Evolutionary conservation across 2,113 vertebrate genomes (phyloP), one percentile per base, ranked within the genome.

Genomic region (Petroica traversi): DNA sequence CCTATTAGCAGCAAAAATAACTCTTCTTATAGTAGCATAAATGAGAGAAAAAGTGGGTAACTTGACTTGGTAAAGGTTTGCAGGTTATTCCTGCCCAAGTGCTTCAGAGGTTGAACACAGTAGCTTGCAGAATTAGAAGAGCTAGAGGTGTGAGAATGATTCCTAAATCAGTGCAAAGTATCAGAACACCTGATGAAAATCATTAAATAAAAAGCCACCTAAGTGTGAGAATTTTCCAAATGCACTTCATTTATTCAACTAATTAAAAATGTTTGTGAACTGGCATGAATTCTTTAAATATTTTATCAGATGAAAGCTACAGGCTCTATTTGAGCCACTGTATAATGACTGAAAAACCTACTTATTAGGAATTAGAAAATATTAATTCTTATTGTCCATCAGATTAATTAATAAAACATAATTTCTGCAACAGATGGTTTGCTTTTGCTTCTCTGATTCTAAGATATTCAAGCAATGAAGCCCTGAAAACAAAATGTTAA

Each of bases 301-400:
- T 95, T 96, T 96, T 83, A 81, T 94, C 89, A 82, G 81, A 58
- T 46, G 88, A 95, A 94, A 51, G 62, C 57, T 74, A 18, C 33
- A 48, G 62, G 48, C 46, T 88, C 45, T 82, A 88, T 76, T 77
- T 85, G 20, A 78, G 74, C 55, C 49, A 64, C 38, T 76, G 72
- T 34, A 78, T 96, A 95, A 97, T 95, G 88, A 91, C 83, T 78
- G 74, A 94, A 94, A 95, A 97, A 84, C 18, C 67, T 92, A 57
- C 46, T 92, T 58, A 31, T 24, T 87, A 41, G 55, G 87, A 95
- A 86, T 52, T 71, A 77, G 63, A 76, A 95, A 96, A 89, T 71
- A 40, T 26, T 57, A 80, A 76, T 76, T 85, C 82, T 94, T 93
- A 48, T 76, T 91, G 49, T 68, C 68, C 28, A 82, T 57, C 58